Conservation (phyloP, 2,888 invertebrate species). For the Bibio marci region DNA sequence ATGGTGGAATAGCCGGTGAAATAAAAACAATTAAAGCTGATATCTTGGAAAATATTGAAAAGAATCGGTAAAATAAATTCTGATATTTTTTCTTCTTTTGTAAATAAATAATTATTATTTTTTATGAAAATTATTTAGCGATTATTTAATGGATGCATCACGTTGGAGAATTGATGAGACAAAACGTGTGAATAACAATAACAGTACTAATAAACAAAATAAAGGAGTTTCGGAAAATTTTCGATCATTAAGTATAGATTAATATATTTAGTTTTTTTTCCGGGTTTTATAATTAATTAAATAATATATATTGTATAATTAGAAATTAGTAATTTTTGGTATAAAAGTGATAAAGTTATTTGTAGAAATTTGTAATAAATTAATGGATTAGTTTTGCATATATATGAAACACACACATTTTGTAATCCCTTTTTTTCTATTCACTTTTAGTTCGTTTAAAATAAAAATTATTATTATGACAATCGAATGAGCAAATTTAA, state of each 20-base stretch:
- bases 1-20: conserved; percentile 47
- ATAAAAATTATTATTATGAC: no score
- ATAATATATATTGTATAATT: no score
- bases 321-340: no score
- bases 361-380: no score
- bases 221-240: neutral
- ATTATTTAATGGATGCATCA: conserved; percentile 38
- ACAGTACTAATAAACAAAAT: neutral
- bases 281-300: no score
- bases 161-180: conserved; percentile 42
- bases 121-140: conserved; percentile 21
- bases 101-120: neutral
- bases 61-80: conserved; percentile 33
- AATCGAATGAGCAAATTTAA: no score
- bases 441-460: no score
- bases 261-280: no score
- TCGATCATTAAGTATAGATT: conserved; percentile 1
- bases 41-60: conserved; percentile 42
- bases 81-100: conserved; percentile 1
- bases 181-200: neutral
- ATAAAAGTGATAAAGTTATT: no score
- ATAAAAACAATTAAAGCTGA: conserved; percentile 39
- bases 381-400: no score
- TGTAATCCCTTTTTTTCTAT: no score
- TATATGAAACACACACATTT: no score